Evolutionary conservation across 2,113 vertebrate genomes (phyloP), one percentile per base, ranked within the genome.

Genomic region (Epinephelus lanceolatus): DNA sequence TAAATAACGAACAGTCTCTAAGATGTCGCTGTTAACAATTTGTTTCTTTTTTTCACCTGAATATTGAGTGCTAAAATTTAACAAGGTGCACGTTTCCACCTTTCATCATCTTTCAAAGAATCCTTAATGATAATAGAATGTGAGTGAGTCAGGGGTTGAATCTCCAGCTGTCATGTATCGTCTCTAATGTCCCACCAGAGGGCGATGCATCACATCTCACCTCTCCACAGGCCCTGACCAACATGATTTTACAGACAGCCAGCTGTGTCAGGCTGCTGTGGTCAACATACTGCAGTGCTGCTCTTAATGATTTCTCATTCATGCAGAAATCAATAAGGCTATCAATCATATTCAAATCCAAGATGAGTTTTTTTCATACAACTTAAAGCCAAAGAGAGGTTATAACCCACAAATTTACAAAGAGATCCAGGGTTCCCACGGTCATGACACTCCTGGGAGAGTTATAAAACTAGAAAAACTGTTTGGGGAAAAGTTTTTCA

Each of bases 141-240:
- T 45, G 55, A 73, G 25, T 7, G 61, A 11, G 17, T 47, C 42
- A 12, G 57, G 1, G 12, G 5, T 42, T 33, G 52, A 27, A 5
- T 1, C 42, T 47, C 2, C 42, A 45, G 42, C 2, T 2, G 42
- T 61, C 53, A n/a, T 76, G 63, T 23, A 55, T 47, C 42, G 18
- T 25, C 37, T 55, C 23, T 21, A 15, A 63, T 47, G 1, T 57
- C 30, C 86, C 93, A 92, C 51, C 70, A 88, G 93, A 72, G 89
- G 86, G 86, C 21, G 71, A 37, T 25, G 74, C 73, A 72, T 83
- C 45, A 72, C 70, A 71, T 68, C 55, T 59, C 51, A 25, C 21
- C 2, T 45, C 67, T 45, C 52, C 17, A 30, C 71, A 25, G 67
- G 27, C 59, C 23, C 6, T 51, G 40, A 27, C 12, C 55, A 45